These are phyloP conservation scores for Sclerurus mexicanus DNA, from an alignment of 2,113 vertebrate genomes.

Conservation along the genomic window DNA sequence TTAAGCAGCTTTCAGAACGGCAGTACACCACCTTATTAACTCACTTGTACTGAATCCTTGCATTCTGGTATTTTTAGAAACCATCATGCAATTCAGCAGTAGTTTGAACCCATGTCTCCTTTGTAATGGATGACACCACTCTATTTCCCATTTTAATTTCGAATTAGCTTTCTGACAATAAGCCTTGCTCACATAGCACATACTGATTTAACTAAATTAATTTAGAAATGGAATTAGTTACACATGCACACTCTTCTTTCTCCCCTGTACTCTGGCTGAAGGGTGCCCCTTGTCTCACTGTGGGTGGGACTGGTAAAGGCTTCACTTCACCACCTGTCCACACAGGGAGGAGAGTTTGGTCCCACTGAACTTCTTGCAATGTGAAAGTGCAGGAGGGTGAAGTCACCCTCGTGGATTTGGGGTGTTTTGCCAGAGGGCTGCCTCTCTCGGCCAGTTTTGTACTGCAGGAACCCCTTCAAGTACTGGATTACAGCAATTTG, in stretches of 20 bases:
- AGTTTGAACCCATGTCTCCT: background rate
- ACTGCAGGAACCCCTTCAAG: background rate
- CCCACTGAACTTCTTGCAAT: background rate
- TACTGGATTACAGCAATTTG: background rate
- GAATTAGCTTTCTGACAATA: background rate
- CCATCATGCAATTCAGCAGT: conserved; percentile 8
- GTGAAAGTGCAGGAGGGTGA: background rate
- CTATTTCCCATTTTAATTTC: background rate
- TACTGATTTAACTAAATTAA: background rate
- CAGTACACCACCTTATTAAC: conserved; percentile 21
- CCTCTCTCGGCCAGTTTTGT: background rate
- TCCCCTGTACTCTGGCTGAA: background rate
- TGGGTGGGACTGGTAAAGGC: background rate
- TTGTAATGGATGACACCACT: background rate
- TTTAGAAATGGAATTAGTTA: background rate
- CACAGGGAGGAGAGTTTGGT: background rate
- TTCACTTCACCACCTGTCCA: background rate
- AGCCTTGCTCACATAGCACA: background rate
- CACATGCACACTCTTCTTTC: background rate
- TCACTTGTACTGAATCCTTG: conserved; percentile 22
- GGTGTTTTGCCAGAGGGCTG: background rate
- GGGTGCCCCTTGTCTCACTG: background rate
- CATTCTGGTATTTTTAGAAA: conserved; percentile 50
- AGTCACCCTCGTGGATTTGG: background rate
- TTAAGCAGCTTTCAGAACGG: conserved; percentile 39